A percentile compares a stretch with the other conserved stretches of the same genome.
Evolutionary conservation across 2,113 vertebrate species (phyloP).

Genomic region (Neodon shergylaensis): DNA sequence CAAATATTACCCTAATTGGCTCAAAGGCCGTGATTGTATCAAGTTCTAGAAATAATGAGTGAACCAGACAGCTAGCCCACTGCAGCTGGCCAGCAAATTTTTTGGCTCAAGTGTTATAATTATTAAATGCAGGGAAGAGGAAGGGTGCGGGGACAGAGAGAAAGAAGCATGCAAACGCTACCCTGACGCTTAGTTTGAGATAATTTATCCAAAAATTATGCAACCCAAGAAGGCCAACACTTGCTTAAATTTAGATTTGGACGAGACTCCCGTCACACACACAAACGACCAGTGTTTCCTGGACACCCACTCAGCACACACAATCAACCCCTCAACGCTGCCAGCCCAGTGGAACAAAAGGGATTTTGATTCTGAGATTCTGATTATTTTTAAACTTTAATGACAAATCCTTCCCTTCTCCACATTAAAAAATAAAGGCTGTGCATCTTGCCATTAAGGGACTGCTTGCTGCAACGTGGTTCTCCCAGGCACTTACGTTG

Average conservation of each 20-base stretch:
- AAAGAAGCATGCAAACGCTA: neutral
- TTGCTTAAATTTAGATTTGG: slow-evolving; percentile 81
- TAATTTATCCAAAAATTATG: slow-evolving; percentile 77
- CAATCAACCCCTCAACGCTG: slow-evolving; percentile 75
- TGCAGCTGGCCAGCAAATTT: slow-evolving; percentile 65
- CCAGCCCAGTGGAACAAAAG: slow-evolving; percentile 82
- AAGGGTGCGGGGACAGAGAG: neutral
- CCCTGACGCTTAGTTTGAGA: slow-evolving; percentile 67
- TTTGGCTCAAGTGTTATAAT: slow-evolving; percentile 74
- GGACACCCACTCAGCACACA: slow-evolving; percentile 78
- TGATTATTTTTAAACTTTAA: slow-evolving; percentile 89
- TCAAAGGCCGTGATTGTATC: slow-evolving; percentile 68
- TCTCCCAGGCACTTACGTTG: slow-evolving; percentile 85
- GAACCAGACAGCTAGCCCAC: slow-evolving; percentile 72
- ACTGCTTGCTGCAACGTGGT: slow-evolving; percentile 79
- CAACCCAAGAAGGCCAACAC: slow-evolving; percentile 68
- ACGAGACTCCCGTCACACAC: slow-evolving; percentile 66
- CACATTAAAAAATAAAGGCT: slow-evolving; percentile 88
- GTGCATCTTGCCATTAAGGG: slow-evolving; percentile 84
- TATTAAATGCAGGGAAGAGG: slow-evolving; percentile 72
- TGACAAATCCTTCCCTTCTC: slow-evolving; percentile 86
- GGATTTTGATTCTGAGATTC: slow-evolving; percentile 86
- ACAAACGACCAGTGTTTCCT: slow-evolving; percentile 74
- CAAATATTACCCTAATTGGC: slow-evolving; percentile 65
- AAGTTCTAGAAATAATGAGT: slow-evolving; percentile 79